Conservation (phyloP, 1,140 invertebrate species). For the Probaryconus sp. region DNA sequence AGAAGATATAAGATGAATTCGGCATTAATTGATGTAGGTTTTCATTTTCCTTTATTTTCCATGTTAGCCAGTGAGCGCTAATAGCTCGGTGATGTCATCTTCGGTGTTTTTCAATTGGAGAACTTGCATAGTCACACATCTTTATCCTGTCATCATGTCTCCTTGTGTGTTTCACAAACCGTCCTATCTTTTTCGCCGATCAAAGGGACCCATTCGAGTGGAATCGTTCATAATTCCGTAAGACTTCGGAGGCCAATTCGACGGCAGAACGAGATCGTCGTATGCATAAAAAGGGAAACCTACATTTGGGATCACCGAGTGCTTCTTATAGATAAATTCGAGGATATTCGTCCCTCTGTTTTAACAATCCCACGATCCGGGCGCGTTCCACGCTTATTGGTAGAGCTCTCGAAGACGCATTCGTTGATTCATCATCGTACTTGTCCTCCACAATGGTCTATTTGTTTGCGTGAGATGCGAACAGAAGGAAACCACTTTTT, state of each 20-base stretch:
- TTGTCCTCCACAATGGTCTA: conserved; percentile 47
- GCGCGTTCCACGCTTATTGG: conserved; percentile 54
- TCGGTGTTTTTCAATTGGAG: conserved; percentile 28
- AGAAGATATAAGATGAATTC: too few species aligned
- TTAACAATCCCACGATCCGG: conserved; percentile 51
- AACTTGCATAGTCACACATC: conserved; percentile 42
- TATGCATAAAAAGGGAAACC: conserved; percentile 53
- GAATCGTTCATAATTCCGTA: conserved; percentile 49
- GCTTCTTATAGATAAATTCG: conserved; percentile 27
- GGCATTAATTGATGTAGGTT: too few species aligned
- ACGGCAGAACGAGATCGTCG: conserved; percentile 35
- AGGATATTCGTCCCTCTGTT: conserved; percentile 19
- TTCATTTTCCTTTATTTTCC: too few species aligned
- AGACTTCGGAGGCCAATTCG: conserved; percentile 45
- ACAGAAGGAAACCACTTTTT: conserved; percentile 52
- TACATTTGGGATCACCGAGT: conserved; percentile 2
- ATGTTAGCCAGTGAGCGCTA: too few species aligned
- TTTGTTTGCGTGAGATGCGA: conserved; percentile 51
- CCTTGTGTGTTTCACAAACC: conserved; percentile 46
- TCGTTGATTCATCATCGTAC: conserved; percentile 59
- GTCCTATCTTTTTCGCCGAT: conserved; percentile 42
- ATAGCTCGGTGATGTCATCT: conserved; percentile 34
- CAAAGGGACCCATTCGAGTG: conserved; percentile 34
- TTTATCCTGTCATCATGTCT: conserved; percentile 54
- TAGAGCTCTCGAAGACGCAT: conserved; percentile 36